These are phyloP conservation scores for Eledona agricola DNA, from an alignment of 2,888 invertebrate genomes.

Conservation along the genomic window DNA sequence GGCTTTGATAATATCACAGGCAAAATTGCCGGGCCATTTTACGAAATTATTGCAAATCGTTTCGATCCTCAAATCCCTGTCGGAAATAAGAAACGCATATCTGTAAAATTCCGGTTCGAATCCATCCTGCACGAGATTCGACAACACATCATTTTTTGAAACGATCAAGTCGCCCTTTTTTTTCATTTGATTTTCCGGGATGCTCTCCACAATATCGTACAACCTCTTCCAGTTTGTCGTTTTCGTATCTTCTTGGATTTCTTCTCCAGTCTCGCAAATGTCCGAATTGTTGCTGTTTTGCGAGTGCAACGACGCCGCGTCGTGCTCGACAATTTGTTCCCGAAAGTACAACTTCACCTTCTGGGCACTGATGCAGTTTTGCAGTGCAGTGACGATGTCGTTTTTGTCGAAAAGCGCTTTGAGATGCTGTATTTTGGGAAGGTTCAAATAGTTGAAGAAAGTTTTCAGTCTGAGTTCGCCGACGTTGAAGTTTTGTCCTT, in stretches of 20 bases:
- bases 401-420: slow-evolving; percentile 69
- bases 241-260: slow-evolving; percentile 52
- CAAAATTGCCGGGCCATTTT: slow-evolving; percentile 68
- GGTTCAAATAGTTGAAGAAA: slow-evolving; percentile 69
- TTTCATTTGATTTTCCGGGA: slow-evolving; percentile 67
- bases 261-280: slow-evolving; percentile 55
- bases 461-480: slow-evolving; percentile 65
- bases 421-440: slow-evolving; percentile 66
- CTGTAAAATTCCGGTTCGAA: slow-evolving; percentile 64
- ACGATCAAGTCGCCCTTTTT: slow-evolving; percentile 66
- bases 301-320: slow-evolving; percentile 37
- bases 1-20: slow-evolving; percentile 64
- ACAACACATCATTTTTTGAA: slow-evolving; percentile 69
- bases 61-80: slow-evolving; percentile 64
- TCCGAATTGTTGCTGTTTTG: slow-evolving; percentile 37
- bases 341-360: slow-evolving; percentile 65
- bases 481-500: slow-evolving; percentile 66
- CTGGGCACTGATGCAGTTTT: slow-evolving; percentile 64
- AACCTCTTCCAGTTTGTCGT: slow-evolving; percentile 59
- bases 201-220: slow-evolving; percentile 65
- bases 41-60: slow-evolving; percentile 66
- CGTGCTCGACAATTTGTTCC: slow-evolving; percentile 45
- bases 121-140: slow-evolving; percentile 66
- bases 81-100: slow-evolving; percentile 66
- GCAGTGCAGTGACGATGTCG: slow-evolving; percentile 69